A percentile compares a stretch with the other conserved stretches of the same genome.
These are phyloP conservation scores for Paragorgia papillata DNA, from an alignment of 92 coral and sea anemone species.

Conservation along the genomic window DNA sequence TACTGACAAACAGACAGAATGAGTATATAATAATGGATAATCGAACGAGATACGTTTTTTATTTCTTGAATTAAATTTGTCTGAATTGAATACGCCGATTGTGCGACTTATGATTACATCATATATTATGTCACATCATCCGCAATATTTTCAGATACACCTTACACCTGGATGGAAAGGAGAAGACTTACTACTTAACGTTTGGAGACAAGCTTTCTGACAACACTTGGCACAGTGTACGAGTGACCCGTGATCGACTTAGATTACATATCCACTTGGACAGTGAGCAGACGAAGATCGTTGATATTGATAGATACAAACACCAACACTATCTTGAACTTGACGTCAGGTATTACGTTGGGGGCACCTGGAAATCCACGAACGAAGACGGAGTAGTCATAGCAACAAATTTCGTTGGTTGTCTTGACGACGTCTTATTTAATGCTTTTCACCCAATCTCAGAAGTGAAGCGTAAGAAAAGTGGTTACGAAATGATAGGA, in stretches of 20 bases:
- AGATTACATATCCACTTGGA: constrained; percentile 54
- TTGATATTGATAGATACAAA: constrained; percentile 57
- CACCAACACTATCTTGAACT: constrained; percentile 57
- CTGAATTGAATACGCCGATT: too few species aligned
- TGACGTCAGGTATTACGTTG: constrained; percentile 69
- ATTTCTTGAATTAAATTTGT: too few species aligned
- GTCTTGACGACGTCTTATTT: constrained; percentile 71
- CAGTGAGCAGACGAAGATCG: constrained; percentile 23
- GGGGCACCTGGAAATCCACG: constrained; percentile 70
- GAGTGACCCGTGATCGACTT: constrained; percentile 50
- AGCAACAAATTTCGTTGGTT: constrained; percentile 75
- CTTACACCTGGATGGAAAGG: constrained; percentile 65
- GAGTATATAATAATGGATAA: too few species aligned
- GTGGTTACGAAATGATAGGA: constrained; percentile 54
- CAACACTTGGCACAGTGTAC: constrained; percentile 82
- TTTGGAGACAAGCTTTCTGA: constrained; percentile 79
- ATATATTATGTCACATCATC: background rate
- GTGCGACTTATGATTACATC: too few species aligned
- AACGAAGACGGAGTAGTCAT: constrained; percentile 58
- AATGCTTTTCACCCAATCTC: constrained; percentile 66
- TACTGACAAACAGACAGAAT: too few species aligned
- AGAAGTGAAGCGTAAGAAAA: constrained; percentile 49
- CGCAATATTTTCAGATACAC: constrained; percentile 57
- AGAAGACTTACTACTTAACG: constrained; percentile 59
- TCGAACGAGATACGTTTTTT: too few species aligned